A percentile compares a stretch with the other conserved stretches of the same genome.
These are phyloP conservation scores for Astyanax mexicanus DNA, from an alignment of 2,797 vertebrate genomes.

Conservation along the genomic window DNA sequence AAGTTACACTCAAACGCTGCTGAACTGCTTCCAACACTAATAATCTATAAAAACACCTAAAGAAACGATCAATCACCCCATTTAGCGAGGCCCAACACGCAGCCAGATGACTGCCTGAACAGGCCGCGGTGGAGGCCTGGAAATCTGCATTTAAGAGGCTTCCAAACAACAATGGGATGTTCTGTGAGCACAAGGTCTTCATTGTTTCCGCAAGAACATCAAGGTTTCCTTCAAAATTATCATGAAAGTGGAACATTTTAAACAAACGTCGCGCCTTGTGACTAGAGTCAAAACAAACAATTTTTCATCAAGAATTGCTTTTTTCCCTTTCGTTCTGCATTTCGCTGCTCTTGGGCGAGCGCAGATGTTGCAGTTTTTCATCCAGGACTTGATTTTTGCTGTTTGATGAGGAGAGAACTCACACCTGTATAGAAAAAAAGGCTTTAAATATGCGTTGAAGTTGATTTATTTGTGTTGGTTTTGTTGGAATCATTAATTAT, in stretches of 20 bases:
- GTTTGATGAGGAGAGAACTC: not conserved
- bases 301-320: slow-evolving; percentile 4
- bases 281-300: slow-evolving; percentile 6
- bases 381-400: not conserved
- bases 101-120: slow-evolving; percentile 4
- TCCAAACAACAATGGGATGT: slow-evolving; percentile 14
- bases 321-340: not conserved
- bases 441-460: too few species aligned
- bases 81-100: not conserved
- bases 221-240: not conserved
- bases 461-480: too few species aligned
- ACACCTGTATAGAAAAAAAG: not conserved
- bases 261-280: not conserved
- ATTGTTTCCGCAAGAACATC: not conserved
- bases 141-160: not conserved
- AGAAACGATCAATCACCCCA: slow-evolving; percentile 13
- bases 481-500: too few species aligned
- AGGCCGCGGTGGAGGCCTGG: not conserved
- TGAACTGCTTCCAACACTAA: slow-evolving; percentile 1
- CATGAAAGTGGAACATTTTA: slow-evolving; percentile 18
- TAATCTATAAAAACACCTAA: slow-evolving; percentile 1
- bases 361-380: slow-evolving; percentile 18
- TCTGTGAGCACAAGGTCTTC: not conserved
- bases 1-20: not conserved
- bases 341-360: not conserved